Percentiles rank a stretch among this genome's conserved stretches.
Evolutionary conservation across 2,888 invertebrate species (phyloP).

Genomic region (Scaptomyza reducta): DNA sequence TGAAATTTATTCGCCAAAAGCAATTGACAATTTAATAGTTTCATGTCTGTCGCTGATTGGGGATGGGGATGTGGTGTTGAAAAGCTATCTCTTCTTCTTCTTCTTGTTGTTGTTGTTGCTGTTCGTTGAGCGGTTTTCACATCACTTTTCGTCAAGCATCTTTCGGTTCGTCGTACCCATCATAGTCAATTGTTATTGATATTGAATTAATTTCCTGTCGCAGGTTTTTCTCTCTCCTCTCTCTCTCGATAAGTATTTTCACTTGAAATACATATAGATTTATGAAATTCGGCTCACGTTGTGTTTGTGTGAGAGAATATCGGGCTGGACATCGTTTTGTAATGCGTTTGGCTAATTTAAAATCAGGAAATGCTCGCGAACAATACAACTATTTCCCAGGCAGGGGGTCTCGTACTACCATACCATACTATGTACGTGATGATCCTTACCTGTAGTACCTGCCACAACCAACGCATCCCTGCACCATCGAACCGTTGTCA

Average conservation of each 20-base stretch:
- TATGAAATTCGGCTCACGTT: constrained; percentile 60
- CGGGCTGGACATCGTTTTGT: constrained; percentile 28
- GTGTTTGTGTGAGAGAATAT: background rate
- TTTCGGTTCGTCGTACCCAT: constrained; percentile 48
- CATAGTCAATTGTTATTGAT: constrained; percentile 49
- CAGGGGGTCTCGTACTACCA: constrained; percentile 19
- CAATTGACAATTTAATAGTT: constrained; percentile 54
- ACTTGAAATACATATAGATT: constrained; percentile 24
- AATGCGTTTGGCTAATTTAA: constrained; percentile 69
- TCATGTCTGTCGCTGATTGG: constrained; percentile 12
- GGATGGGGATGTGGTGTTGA: constrained; percentile 4
- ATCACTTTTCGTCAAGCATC: constrained; percentile 35
- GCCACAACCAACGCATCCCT: no score
- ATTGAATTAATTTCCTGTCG: constrained; percentile 68
- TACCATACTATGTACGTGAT: constrained; percentile 31
- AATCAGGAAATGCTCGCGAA: constrained; percentile 71
- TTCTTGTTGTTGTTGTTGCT: constrained; percentile 7
- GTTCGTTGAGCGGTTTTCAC: constrained; percentile 43
- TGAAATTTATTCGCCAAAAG: constrained; percentile 40
- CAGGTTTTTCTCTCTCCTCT: background rate
- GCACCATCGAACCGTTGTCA: no score
- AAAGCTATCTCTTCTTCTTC: background rate
- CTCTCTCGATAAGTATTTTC: constrained; percentile 15
- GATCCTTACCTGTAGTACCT: constrained; percentile 41
- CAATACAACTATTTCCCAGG: constrained; percentile 32